Base-by-base conservation (phyloP, 1,140 invertebrate genomes). In the Lepidurus couesii region DNA sequence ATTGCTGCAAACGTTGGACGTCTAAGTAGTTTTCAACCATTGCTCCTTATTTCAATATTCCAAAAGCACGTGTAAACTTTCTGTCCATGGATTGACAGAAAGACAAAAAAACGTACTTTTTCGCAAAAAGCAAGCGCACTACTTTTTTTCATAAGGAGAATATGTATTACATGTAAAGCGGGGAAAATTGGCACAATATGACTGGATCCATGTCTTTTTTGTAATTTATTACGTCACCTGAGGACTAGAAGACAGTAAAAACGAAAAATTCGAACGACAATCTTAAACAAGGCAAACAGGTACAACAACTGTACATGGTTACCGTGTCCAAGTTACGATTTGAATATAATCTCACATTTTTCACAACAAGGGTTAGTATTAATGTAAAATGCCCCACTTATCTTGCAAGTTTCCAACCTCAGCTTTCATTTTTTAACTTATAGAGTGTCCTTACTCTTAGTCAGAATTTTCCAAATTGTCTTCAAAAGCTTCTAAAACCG, bases 271-370 rank as follows among this genome's bases (percentile, higher is more conserved):
- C 34, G 0, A 65, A 65, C 53, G 53, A 65, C 53, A 65, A 21
- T 65, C 26, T 65, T n/a, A 10, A 16, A 65, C 6, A 16, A 65
- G 53, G 53, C 53, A 65, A 13, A 65, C 21, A 65, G 53, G 53
- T 13, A 65, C 53, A 65, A 65, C 53, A 65, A n/a, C 53, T 65
- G 53, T 65, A 65, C 21, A 34, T 34, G 53, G 53, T 65, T 65
- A 65, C 53, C 53, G 6, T 65, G 53, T 65, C 21, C 16, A 65
- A 65, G 53, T 65, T 65, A 10, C 16, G 45, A 47, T 47, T 65
- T 65, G 53, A 65, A 65, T 65, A 65, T 7, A 65, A 65, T 65
- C 53, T 65, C 53, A 21, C 53, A 65, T 65, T 65, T 65, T 65
- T 16, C 8, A 65, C 53, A 21, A 65, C 21, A 21, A 65, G 13